Percentiles rank a stretch among this genome's conserved stretches.
phyloP scores from a whole-genome alignment of 2,113 vertebrate species.

The Tetrao urogallus region DNA sequence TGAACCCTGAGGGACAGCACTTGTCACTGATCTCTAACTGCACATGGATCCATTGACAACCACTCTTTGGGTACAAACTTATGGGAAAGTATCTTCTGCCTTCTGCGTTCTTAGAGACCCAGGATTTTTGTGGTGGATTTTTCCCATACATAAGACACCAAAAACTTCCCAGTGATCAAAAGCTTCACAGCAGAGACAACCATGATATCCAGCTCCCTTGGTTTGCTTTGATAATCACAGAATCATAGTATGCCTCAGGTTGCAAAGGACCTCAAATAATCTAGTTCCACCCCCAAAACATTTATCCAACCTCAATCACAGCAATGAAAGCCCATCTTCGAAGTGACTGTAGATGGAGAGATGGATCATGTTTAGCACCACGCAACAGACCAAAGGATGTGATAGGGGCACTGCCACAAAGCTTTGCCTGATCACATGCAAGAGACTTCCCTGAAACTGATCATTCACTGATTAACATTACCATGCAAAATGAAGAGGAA shows the following conservation, averaged over 20 bases:
- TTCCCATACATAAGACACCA: neutral
- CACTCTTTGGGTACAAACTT: no score
- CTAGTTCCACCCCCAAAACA: no score
- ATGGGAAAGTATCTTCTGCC: neutral
- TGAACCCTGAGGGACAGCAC: no score
- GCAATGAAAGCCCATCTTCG: neutral
- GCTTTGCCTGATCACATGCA: neutral
- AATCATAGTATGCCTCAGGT: no score
- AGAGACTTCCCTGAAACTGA: neutral
- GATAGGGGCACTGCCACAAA: rapidly evolving
- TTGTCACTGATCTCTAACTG: no score
- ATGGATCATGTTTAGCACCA: rapidly evolving
- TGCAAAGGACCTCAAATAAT: no score
- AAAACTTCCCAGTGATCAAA: neutral
- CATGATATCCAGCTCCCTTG: rapidly evolving
- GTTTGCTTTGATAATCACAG: neutral
- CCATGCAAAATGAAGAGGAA: neutral
- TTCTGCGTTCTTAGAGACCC: neutral
- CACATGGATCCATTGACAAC: no score
- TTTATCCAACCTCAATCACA: neutral
- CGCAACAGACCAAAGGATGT: neutral
- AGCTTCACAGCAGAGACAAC: neutral
- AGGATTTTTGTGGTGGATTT: neutral
- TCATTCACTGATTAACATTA: neutral
- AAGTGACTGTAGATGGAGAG: neutral